phyloP scores from a whole-genome alignment of 2,113 vertebrate genomes.

The Paratilapia polleni region DNA sequence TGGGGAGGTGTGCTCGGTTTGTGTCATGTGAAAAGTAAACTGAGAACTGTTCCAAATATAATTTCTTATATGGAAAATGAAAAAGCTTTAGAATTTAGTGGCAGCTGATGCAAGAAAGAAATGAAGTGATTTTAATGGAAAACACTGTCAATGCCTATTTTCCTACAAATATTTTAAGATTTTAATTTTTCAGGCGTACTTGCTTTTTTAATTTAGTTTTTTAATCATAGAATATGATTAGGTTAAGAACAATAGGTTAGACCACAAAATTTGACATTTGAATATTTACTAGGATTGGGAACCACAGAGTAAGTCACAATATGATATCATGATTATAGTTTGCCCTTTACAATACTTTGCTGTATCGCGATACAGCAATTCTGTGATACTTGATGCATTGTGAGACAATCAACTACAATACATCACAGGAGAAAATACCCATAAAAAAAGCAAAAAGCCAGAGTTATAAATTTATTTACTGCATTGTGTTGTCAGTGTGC shows the following conservation, averaged over 20 bases:
- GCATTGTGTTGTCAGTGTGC: too few relatives aligned
- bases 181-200: too few relatives aligned
- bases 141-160: neutral
- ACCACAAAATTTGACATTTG: too few relatives aligned
- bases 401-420: neutral
- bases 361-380: neutral
- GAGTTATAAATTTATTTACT: too few relatives aligned
- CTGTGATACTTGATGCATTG: neutral
- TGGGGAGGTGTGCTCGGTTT: neutral
- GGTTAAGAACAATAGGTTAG: too few relatives aligned
- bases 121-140: neutral
- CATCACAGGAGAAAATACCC: accelerated
- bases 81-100: neutral
- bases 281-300: too few relatives aligned
- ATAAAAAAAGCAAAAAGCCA: too few relatives aligned
- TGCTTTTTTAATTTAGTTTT: too few relatives aligned
- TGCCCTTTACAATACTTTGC: neutral
- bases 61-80: neutral
- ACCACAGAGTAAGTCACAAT: too few relatives aligned
- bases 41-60: neutral
- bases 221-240: too few relatives aligned
- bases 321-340: neutral
- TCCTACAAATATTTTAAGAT: neutral
- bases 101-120: neutral
- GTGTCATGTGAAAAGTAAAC: neutral